A percentile compares a stretch with the other conserved stretches of the same genome.
phyloP scores from a whole-genome alignment of 2,113 vertebrate species.

The Lophius piscatorius region DNA sequence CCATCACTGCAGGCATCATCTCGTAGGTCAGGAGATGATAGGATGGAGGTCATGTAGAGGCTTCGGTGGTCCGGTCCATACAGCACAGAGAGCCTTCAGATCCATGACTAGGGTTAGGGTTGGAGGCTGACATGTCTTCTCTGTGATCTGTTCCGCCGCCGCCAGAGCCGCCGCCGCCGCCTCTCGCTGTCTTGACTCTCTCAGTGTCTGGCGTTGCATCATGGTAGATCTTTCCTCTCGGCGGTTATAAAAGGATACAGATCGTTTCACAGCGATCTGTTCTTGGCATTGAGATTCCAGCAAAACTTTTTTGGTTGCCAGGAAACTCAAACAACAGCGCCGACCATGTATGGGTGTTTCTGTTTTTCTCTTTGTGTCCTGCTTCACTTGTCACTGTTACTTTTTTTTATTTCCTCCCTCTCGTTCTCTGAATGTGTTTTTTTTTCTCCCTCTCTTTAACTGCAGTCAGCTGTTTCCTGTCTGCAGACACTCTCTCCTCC shows the following conservation, averaged over 20 bases:
- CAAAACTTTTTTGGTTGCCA: constrained; percentile 67
- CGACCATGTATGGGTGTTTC: constrained; percentile 39
- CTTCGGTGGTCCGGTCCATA: no score
- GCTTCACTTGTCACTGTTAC: constrained; percentile 19
- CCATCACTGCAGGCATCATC: no score
- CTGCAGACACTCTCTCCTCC: constrained; percentile 5
- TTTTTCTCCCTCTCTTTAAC: not conserved
- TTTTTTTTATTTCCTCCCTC: constrained; percentile 13
- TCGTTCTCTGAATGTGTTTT: not conserved
- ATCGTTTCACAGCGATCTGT: constrained; percentile 61
- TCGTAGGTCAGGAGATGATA: no score
- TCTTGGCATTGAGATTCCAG: constrained; percentile 40
- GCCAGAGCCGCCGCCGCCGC: constrained; percentile 7
- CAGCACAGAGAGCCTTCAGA: no score
- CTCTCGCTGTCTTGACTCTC: not conserved
- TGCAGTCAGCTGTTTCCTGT: constrained; percentile 7
- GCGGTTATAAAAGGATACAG: constrained; percentile 50
- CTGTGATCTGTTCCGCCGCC: constrained; percentile 32
- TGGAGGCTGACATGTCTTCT: constrained; percentile 1
- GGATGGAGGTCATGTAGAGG: no score
- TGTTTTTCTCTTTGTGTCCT: constrained; percentile 37
- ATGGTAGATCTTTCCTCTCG: constrained; percentile 19
- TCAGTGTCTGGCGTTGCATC: constrained; percentile 1
- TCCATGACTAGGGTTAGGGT: no score
- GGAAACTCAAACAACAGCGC: constrained; percentile 54